A percentile compares a stretch with the other conserved stretches of the same genome.
phyloP scores from a whole-genome alignment of 1,140 invertebrate species.

The Sarcophaga bullata region DNA sequence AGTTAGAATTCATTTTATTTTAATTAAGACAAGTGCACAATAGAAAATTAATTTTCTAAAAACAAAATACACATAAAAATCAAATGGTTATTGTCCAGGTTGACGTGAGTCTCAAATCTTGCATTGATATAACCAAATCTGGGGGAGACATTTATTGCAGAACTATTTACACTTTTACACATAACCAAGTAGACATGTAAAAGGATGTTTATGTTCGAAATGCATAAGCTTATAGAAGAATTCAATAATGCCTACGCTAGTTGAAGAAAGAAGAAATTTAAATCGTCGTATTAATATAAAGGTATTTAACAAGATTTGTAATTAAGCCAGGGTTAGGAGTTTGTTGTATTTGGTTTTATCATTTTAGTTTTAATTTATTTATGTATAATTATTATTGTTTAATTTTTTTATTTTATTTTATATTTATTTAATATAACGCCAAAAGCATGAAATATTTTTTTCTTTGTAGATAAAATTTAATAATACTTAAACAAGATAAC shows the following conservation, averaged over 20 bases:
- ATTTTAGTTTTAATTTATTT: constrained; percentile 7
- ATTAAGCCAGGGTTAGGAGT: constrained; percentile 15
- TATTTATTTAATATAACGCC: constrained; percentile 30
- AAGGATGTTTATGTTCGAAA: neutral
- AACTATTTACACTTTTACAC: neutral
- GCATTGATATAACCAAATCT: neutral
- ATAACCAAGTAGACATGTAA: neutral
- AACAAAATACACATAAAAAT: neutral
- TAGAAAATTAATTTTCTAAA: neutral
- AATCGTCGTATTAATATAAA: constrained; percentile 5
- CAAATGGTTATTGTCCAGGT: neutral
- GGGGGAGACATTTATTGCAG: neutral
- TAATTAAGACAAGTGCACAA: neutral
- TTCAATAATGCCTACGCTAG: constrained; percentile 36
- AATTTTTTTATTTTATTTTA: constrained; percentile 13
- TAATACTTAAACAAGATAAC: constrained; percentile 36
- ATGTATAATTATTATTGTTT: constrained; percentile 25
- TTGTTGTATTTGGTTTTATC: neutral
- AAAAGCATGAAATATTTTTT: constrained; percentile 34
- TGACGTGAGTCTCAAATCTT: neutral
- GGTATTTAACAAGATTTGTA: neutral
- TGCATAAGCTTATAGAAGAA: constrained; percentile 13
- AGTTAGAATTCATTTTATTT: neutral
- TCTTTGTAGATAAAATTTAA: constrained; percentile 32
- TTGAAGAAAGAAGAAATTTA: neutral